These are phyloP conservation scores for Phylloscopus trochilus DNA, from an alignment of 2,113 vertebrate genomes.

Conservation along the genomic window DNA sequence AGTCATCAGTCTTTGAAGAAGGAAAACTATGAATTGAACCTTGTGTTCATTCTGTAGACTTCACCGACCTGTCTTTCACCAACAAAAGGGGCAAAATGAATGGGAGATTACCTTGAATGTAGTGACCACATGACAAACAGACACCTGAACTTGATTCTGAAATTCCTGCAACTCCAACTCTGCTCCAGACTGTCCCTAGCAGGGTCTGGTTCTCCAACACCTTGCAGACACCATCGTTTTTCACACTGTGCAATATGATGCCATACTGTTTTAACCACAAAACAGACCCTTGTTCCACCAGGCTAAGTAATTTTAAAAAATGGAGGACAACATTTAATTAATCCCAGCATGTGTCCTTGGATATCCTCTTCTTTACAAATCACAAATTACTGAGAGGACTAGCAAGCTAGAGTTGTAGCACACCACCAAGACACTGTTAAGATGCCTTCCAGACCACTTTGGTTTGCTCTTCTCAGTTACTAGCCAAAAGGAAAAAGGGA, in stretches of 20 bases:
- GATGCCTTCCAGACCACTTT: neutral
- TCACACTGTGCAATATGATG: neutral
- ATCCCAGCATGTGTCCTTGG: neutral
- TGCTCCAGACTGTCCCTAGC: neutral
- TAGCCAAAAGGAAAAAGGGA: neutral
- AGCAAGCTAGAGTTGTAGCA: neutral
- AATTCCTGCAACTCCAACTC: neutral
- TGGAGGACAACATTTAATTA: neutral
- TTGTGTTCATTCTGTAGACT: neutral
- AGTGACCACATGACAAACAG: neutral
- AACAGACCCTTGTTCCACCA: neutral
- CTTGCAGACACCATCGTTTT: neutral
- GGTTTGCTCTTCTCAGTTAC: neutral
- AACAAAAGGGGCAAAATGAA: neutral
- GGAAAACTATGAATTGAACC: neutral
- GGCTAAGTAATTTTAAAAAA: neutral
- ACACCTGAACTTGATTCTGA: neutral
- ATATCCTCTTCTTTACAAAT: neutral
- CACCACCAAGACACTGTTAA: neutral
- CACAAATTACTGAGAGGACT: neutral
- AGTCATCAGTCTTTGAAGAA: neutral
- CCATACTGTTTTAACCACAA: neutral
- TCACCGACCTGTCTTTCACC: neutral
- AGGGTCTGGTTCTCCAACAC: neutral
- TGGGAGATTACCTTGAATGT: neutral